A percentile compares a stretch with the other conserved stretches of the same genome.
Evolutionary conservation across 2,888 invertebrate species (phyloP).

Genomic region (Plebejus melissa): DNA sequence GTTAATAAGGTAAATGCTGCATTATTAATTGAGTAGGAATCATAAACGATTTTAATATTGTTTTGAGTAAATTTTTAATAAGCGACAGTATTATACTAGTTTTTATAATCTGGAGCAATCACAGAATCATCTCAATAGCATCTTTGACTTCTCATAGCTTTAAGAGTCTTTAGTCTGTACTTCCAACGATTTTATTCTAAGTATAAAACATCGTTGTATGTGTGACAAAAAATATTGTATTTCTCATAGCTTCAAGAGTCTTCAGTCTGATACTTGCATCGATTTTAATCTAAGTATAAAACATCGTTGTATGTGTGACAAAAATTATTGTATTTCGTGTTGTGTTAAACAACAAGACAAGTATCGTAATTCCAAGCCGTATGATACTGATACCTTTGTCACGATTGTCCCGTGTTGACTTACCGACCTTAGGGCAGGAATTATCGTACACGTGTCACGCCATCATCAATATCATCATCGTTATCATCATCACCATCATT

Average conservation of each 20-base stretch:
- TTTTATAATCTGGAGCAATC: no score
- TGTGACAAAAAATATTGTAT: conserved; percentile 43
- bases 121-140: background rate
- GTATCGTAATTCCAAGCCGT: conserved; percentile 40
- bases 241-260: conserved; percentile 36
- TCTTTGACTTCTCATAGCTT: background rate
- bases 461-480: background rate
- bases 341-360: conserved; percentile 46
- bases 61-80: no score
- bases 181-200: background rate
- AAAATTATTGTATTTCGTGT: conserved; percentile 51
- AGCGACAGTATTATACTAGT: no score
- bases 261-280: background rate
- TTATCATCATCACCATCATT: background rate
- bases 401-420: conserved; percentile 17
- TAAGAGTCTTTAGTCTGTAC: background rate
- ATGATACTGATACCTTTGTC: conserved; percentile 25
- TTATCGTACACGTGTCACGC: background rate
- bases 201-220: background rate
- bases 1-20: background rate
- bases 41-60: no score
- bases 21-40: background rate
- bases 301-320: conserved; percentile 30
- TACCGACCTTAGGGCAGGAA: conserved; percentile 2
- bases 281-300: background rate